Evolutionary conservation across 2,888 invertebrate species (phyloP), one percentile per base, ranked within the genome.

Genomic region (Lithophane semibrunnea): DNA sequence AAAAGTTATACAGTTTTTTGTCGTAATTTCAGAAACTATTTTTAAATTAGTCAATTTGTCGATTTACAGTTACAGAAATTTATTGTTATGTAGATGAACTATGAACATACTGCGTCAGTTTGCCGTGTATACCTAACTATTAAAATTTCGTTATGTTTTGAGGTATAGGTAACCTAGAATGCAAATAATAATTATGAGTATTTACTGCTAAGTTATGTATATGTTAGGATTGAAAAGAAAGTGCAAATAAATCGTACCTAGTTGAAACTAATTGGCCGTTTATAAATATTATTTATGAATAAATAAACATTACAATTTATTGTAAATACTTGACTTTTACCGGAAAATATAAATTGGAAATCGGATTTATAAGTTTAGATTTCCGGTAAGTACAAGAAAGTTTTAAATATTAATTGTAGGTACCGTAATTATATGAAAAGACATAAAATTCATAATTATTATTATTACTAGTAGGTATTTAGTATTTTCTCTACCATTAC

Each of bases 361-460:
- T 61, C n/a, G 47, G 54, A 54, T 44, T 83, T 54, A 54, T 64
- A 56, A 58, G 8, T 37, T 61, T 63, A 58, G 7, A n/a, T 65
- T 70, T 84, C 85, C 80, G 44, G 54, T 58, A 49, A n/a, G 0
- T 37, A 54, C 10, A 24, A 56, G 60, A 61, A 65, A 60, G 71
- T 44, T 65, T 69, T n/a, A 18, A 29, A 42, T 52, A 60, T 21
- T 66, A 66, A 56, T 52, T 52, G 13, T 69, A 13, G 29, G 29
- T 29, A 29, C 9, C 16, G 60, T 21, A 52, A 80, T 84, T 63
- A 72, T 44, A 12, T 8, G 24, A 52, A 85, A 60, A 61, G 8
- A 61, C 42, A 80, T 85, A 52, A 80, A 73, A 80, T 60, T 37
- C 2, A 74, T 61, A 58, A 69, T 74, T 9, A 81, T 56, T 61